Evolutionary conservation across 1,140 invertebrate genomes (phyloP).

Genomic region (Philaenus spumarius): DNA sequence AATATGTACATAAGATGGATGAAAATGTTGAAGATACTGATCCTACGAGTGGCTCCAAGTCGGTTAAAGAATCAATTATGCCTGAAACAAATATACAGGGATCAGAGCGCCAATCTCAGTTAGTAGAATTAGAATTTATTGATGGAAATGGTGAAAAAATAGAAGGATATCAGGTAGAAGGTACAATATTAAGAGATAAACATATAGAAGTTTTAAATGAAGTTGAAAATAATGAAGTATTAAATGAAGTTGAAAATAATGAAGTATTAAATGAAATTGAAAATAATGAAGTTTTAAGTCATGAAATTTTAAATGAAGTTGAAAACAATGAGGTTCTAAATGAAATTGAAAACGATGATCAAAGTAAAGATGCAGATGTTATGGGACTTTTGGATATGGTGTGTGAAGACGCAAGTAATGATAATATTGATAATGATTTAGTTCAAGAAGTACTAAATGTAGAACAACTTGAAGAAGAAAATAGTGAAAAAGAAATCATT

Average conservation of each 20-base stretch:
- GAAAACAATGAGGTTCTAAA: constrained; percentile 9
- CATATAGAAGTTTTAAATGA: constrained; percentile 5
- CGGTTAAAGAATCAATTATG: constrained; percentile 11
- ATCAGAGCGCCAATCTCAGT: constrained; percentile 16
- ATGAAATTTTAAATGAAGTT: not conserved
- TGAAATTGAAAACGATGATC: constrained; percentile 7
- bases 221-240: not conserved
- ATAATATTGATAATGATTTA: too few relatives aligned
- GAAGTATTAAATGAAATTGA: constrained; percentile 4
- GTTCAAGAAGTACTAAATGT: constrained; percentile 11
- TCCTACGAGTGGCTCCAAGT: too few relatives aligned
- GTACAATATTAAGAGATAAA: constrained; percentile 19
- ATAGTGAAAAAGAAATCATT: constrained; percentile 14
- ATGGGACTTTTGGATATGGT: constrained; percentile 25
- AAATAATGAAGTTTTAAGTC: constrained; percentile 11
- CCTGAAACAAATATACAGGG: not conserved
- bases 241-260: constrained; percentile 5
- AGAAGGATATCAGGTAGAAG: constrained; percentile 24
- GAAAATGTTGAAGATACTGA: not conserved
- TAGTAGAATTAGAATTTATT: constrained; percentile 26
- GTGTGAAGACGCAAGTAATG: constrained; percentile 7
- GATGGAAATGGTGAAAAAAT: constrained; percentile 27
- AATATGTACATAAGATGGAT: constrained; percentile 13
- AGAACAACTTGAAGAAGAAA: constrained; percentile 11
- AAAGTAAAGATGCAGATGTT: constrained; percentile 21